A percentile compares a stretch with the other conserved stretches of the same genome.
Conservation (phyloP, 2,888 invertebrate species). For the Pardosa pseudoannulata region DNA sequence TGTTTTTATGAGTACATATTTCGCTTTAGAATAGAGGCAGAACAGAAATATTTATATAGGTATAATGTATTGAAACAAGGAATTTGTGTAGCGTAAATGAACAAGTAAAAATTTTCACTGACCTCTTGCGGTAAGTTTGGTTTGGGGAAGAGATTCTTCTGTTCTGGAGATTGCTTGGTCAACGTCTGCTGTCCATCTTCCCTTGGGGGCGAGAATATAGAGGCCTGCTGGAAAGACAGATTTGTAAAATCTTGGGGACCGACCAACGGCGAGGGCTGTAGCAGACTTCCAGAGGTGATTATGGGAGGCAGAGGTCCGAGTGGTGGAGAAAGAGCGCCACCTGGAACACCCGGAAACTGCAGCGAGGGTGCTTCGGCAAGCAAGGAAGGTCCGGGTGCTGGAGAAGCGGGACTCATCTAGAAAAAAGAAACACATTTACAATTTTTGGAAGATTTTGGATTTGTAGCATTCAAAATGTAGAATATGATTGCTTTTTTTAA, state of each 20-base stretch:
- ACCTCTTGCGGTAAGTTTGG: slow-evolving; percentile 61
- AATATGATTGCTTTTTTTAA: no score
- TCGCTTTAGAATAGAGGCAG: no score
- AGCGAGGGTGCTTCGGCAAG: slow-evolving; percentile 56
- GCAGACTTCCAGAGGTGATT: slow-evolving; percentile 35
- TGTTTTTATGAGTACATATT: no score
- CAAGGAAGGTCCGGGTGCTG: slow-evolving; percentile 37
- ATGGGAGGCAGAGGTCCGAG: slow-evolving; percentile 83
- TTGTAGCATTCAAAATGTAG: no score
- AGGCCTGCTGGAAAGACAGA: slow-evolving; percentile 60
- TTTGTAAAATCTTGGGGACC: slow-evolving; percentile 27
- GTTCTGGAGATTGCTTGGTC: slow-evolving; percentile 34
- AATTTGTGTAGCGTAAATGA: no score
- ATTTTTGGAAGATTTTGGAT: no score
- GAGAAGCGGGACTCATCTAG: slow-evolving; percentile 59
- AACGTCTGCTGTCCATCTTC: neutral
- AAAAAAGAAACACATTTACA: neutral
- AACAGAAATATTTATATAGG: no score
- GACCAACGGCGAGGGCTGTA: slow-evolving; percentile 30
- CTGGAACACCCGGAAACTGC: slow-evolving; percentile 1
- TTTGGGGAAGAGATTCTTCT: slow-evolving; percentile 48
- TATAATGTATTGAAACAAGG: no score
- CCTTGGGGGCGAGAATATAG: slow-evolving; percentile 43
- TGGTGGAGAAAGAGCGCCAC: slow-evolving; percentile 78
- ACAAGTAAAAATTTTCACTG: neutral